Percentiles rank a stretch among this genome's conserved stretches.
phyloP scores from a whole-genome alignment of 2,113 vertebrate species.

The Leiothrix lutea region DNA sequence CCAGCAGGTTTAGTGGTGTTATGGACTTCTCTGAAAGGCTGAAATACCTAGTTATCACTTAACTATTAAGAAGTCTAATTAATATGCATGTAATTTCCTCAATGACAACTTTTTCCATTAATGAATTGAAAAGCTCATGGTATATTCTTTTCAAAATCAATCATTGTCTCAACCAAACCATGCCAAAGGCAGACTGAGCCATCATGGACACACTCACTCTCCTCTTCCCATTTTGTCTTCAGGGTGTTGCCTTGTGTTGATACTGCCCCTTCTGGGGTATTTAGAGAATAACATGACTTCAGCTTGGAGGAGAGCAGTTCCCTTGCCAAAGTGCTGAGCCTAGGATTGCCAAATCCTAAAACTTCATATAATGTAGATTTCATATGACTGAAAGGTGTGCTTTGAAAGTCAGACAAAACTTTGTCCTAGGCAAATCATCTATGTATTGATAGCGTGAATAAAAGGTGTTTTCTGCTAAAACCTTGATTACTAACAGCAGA shows the following conservation, averaged over 20 bases:
- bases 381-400: background rate
- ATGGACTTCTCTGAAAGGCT: background rate
- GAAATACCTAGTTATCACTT: background rate
- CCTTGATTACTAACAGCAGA: slow-evolving; percentile 37
- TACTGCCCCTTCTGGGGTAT: background rate
- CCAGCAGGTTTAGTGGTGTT: background rate
- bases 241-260: background rate
- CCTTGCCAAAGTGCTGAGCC: background rate
- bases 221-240: background rate
- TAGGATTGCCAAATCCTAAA: background rate
- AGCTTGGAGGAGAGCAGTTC: background rate
- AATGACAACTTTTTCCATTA: background rate
- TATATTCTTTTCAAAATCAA: background rate
- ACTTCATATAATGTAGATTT: background rate
- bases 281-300: background rate
- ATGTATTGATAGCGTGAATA: slow-evolving; percentile 18
- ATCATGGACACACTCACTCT: background rate
- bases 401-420: background rate
- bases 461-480: slow-evolving; percentile 19
- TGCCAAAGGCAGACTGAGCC: background rate
- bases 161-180: background rate
- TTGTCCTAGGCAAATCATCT: background rate
- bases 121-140: background rate
- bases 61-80: background rate
- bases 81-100: background rate